Evolutionary conservation across 2,888 invertebrate species (phyloP), one percentile per base, ranked within the genome.

Genomic region (Seladonia tumulorum): DNA sequence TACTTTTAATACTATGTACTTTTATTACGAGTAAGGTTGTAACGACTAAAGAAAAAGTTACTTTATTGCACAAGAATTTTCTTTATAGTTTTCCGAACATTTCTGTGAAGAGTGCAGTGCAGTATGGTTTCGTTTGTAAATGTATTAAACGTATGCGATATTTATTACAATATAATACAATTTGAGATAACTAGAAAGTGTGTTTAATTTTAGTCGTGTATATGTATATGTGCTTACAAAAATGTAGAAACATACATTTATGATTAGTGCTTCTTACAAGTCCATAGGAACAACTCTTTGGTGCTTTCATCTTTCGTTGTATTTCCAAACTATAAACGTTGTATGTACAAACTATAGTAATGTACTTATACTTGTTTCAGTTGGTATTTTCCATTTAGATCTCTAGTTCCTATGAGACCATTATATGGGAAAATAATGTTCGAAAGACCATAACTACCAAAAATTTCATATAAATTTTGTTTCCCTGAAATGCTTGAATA

Each of bases 361-460:
- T 77, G 66, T 29, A 12, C 35, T 57, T 47, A 88, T 10, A 88
- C 90, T 74, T 90, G 84, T 47, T 93, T 93, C 10, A 93, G 70
- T 79, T 90, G 88, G 70, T 91, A 92, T 66, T 91, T 93, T 76
- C 87, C 88, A 63, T 83, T 82, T 25, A 89, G 78, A 39, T 90
- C 89, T 83, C 89, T 89, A 18, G 88, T 90, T 25, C 93, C 90
- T 53, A 92, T 63, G 18, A 94, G 90, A 76, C 93, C 93, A 63
- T 94, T 93, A 25, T 92, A 93, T 0, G 94, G 94, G 75, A 94
- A 94, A 4, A 94, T 79, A 66, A 93, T 70, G 79, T 94, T 94
- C 12, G 84, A 89, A 12, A 93, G 79, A 45, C 94, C 93, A 45
- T 93, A 93, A 79, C 89, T 93, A 18, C 94, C 94, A 82, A 94